A percentile compares a stretch with the other conserved stretches of the same genome.
These are phyloP conservation scores for Plusia festucae DNA, from an alignment of 2,888 invertebrate species.

Conservation along the genomic window DNA sequence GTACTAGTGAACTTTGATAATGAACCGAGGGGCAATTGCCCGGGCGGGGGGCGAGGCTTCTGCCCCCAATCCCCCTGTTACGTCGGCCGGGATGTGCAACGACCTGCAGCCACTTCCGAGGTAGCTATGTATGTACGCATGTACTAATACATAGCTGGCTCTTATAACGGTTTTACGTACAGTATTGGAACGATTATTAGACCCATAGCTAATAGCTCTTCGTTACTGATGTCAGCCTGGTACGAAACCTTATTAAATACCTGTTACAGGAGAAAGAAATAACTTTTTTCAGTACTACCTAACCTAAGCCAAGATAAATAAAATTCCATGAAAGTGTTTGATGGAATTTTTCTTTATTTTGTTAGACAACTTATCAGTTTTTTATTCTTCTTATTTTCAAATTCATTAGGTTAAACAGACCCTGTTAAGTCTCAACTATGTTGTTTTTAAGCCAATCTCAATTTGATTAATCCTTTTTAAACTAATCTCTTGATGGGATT, in stretches of 20 bases:
- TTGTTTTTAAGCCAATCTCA: slow-evolving; percentile 26
- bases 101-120: slow-evolving; percentile 77
- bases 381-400: slow-evolving; percentile 19
- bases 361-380: slow-evolving; percentile 11
- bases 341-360: not conserved
- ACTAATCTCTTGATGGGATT: slow-evolving; percentile 29
- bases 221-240: slow-evolving; percentile 28
- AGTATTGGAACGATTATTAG: slow-evolving; percentile 33
- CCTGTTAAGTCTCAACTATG: slow-evolving; percentile 7
- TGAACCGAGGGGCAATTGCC: slow-evolving; percentile 84
- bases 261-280: slow-evolving; percentile 6
- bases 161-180: slow-evolving; percentile 37
- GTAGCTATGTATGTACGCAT: slow-evolving; percentile 51
- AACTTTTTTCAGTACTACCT: not conserved
- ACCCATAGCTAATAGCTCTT: slow-evolving; percentile 16
- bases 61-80: slow-evolving; percentile 67
- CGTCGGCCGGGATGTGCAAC: slow-evolving; percentile 76
- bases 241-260: slow-evolving; percentile 23
- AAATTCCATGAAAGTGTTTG: not conserved
- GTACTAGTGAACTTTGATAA: slow-evolving; percentile 89
- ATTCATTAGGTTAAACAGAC: slow-evolving; percentile 11
- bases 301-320: not conserved
- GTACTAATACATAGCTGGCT: slow-evolving; percentile 37
- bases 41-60: slow-evolving; percentile 66
- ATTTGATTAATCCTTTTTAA: slow-evolving; percentile 17